Evolutionary conservation across 2,797 vertebrate genomes (phyloP), one percentile per base, ranked within the genome.

Genomic region (Rhinichthys osculus): DNA sequence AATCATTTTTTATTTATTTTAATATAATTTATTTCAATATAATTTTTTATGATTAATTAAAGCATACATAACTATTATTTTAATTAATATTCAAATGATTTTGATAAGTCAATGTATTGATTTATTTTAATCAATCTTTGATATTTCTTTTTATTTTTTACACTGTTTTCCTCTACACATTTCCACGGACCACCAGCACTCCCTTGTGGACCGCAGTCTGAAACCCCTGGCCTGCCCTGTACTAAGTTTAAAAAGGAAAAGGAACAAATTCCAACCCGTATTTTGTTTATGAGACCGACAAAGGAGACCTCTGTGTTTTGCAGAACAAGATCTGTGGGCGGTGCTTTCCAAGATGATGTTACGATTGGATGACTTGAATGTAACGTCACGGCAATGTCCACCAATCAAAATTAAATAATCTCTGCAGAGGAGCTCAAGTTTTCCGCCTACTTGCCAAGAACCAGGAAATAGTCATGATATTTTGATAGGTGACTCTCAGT

Each of bases 391-490:
- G 14, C 23, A 0, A 30, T 66, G 27, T 73, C 3, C n/a, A 74
- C 85, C 87, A 90, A 88, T 90, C 85, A 21, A n/a, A 30, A 27
- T 23, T 1, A 38, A 70, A 62, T 5, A 73, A n/a, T 42, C 30
- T 5, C 44, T 57, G 64, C 21, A 54, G 71, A 8, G 23, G 42
- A 42, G 5, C 0, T 4, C 13, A 50, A 27, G 10, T 74, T 70
- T 62, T 82, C 85, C 83, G 83, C 89, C 89, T 59, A 69, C 35
- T 64, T 17, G 8, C 64, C 40, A 38, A 40, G 71, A 85, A 89
- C 84, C 88, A 84, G 89, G 89, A 90, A 90, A 83, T 84, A 72
- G 83, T 27, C 54, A 67, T 89, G 87, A 50, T 70, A 82, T 85
- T 69, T 87, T 81, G 10, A 35, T 30, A 78, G 71, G 16, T 50